Evolutionary conservation across 2,888 invertebrate genomes (phyloP).

Genomic region (Drosophila kambysellisi): DNA sequence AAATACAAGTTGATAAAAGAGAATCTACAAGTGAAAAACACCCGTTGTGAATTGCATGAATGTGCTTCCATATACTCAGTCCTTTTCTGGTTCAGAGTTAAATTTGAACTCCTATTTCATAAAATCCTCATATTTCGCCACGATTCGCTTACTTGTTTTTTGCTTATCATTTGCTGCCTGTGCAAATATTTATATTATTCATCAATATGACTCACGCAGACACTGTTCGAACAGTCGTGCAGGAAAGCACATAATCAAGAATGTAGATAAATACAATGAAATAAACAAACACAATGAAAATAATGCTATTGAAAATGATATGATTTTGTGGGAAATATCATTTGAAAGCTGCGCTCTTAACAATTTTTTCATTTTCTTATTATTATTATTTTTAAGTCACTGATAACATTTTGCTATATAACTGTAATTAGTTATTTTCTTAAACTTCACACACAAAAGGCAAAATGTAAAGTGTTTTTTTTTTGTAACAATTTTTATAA

Average conservation of each 20-base stretch:
- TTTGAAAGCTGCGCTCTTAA: background rate
- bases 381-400: conserved; percentile 37
- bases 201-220: conserved; percentile 39
- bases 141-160: conserved; percentile 22
- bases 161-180: conserved; percentile 43
- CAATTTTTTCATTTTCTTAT: background rate
- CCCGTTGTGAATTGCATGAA: background rate
- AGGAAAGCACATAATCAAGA: background rate
- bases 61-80: background rate
- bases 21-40: background rate
- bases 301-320: background rate
- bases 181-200: conserved; percentile 53
- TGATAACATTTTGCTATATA: background rate
- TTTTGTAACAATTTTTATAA: background rate
- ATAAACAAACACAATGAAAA: conserved; percentile 16
- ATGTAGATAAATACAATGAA: conserved; percentile 8
- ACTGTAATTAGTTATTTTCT: background rate
- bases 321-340: background rate
- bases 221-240: background rate
- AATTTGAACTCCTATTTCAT: background rate
- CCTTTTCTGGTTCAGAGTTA: background rate
- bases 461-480: background rate
- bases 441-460: background rate
- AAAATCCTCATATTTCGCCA: background rate
- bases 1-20: background rate